phyloP scores from a whole-genome alignment of 2,888 invertebrate genomes.

The Oeneis ivallda region DNA sequence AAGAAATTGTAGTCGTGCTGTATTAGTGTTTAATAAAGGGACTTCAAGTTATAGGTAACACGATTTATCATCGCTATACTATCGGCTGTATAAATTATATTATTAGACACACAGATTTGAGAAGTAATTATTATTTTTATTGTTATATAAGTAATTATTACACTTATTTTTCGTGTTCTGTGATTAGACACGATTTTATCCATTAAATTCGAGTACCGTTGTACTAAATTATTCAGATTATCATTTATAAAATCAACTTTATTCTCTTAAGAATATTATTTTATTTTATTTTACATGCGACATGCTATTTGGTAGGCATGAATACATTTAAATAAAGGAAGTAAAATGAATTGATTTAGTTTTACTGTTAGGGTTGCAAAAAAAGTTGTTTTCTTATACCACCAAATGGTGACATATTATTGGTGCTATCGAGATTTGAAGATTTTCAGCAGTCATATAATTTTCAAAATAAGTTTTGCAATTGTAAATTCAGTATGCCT shows the following conservation, averaged over 20 bases:
- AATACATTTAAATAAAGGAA: no score
- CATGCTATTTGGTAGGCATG: no score
- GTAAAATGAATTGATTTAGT: no score
- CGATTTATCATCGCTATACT: constrained; percentile 1
- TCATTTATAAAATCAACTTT: no score
- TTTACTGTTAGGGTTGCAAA: neutral
- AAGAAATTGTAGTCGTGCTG: constrained; percentile 1
- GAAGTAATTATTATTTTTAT: no score
- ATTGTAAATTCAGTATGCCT: neutral
- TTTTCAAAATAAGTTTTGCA: neutral
- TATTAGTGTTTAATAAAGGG: neutral
- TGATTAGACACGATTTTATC: neutral
- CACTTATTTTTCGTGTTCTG: no score
- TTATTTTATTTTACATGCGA: no score
- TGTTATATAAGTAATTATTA: no score
- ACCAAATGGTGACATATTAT: neutral
- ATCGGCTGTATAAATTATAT: neutral
- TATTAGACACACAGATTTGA: no score
- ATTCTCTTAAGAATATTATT: no score
- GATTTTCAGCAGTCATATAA: neutral
- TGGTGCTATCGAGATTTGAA: neutral
- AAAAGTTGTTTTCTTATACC: constrained; percentile 6
- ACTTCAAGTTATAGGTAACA: constrained; percentile 8
- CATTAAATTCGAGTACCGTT: neutral
- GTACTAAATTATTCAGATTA: no score